These are phyloP conservation scores for Gambelia wislizenii DNA, from an alignment of 2,797 vertebrate genomes.

Conservation along the genomic window DNA sequence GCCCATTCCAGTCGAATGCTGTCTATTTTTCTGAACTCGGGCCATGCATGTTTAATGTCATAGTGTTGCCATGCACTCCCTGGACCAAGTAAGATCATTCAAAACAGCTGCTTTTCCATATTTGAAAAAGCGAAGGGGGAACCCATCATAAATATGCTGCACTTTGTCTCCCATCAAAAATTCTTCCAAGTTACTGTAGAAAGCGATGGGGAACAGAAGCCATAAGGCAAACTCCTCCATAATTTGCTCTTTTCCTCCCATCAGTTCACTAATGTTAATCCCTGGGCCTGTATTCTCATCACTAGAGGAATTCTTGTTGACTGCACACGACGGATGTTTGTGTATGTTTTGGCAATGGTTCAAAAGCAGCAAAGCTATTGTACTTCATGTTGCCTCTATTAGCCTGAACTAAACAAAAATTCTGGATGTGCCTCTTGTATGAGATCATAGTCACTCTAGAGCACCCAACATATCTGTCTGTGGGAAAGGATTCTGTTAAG, in stretches of 20 bases:
- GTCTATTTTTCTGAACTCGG: conserved; percentile 44
- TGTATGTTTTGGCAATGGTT: conserved; percentile 49
- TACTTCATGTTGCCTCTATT: conserved; percentile 45
- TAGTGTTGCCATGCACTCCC: conserved; percentile 51
- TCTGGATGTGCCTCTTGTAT: conserved; percentile 42
- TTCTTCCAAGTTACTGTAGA: conserved; percentile 70
- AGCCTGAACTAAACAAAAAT: conserved; percentile 38
- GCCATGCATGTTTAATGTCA: conserved; percentile 59
- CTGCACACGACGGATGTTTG: conserved; percentile 50
- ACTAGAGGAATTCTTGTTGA: conserved; percentile 59
- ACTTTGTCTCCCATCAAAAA: conserved; percentile 73
- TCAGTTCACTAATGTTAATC: conserved; percentile 53
- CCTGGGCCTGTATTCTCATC: conserved; percentile 36
- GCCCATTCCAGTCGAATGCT: conserved; percentile 26
- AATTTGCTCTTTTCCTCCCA: conserved; percentile 60
- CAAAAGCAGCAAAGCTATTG: conserved; percentile 40
- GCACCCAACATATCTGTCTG: conserved; percentile 33
- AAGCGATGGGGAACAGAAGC: conserved; percentile 58
- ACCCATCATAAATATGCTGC: conserved; percentile 46
- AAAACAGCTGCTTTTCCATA: conserved; percentile 68
- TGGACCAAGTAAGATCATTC: conserved; percentile 55
- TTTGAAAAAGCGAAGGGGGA: conserved; percentile 58
- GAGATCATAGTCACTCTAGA: conserved; percentile 48
- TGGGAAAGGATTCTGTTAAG: conserved; percentile 35
- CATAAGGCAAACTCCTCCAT: conserved; percentile 55